Base-by-base conservation (phyloP, 2,888 invertebrate species). In the Microdon myrmicae region DNA sequence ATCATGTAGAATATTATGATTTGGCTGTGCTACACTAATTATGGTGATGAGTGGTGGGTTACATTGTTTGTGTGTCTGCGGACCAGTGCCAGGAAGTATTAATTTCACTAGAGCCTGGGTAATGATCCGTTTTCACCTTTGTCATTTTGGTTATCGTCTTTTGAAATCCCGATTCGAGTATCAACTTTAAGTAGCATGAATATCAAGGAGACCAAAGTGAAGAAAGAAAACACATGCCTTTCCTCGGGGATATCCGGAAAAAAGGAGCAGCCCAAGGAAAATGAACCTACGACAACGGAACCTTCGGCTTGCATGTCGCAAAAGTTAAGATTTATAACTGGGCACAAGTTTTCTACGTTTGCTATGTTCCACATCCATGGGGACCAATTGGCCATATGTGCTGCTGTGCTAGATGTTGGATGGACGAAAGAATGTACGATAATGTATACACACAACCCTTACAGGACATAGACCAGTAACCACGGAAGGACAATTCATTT, bases 291-390 rank as follows among this genome's bases (percentile, higher is more conserved):
- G 64, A 58, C 64, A 47, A 58, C 55, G 64, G 41, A 43, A 45
- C 38, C 38, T 16, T 19, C 28, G 38, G 37, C 51, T 56, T 47
- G 58, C 53, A 58, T 64, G 64, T 64, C 58, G 58, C 64, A 64
- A 64, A 64, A 64, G 64, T 64, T 64, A 64, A 64, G 64, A 64
- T 64, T 64, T 64, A 64, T 64, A 64, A 64, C 64, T 64, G 58
- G 58, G 64, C 58, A 64, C 64, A 64, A 64, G 58, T 64, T 64
- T 64, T 56, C 64, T 64, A 49, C 58, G 51, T 53, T 64, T 64
- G 37, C 22, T 47, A 39, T 51, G 64, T 64, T 64, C 58, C 64
- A 58, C 64, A 58, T 64, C 64, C 58, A 58, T 64, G 58, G 64
- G 64, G 64, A 58, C 64, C 58, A 64, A 64, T 64, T 64, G 64